Conservation (phyloP, 2,888 invertebrate species). For the Cataglyphis livida region DNA sequence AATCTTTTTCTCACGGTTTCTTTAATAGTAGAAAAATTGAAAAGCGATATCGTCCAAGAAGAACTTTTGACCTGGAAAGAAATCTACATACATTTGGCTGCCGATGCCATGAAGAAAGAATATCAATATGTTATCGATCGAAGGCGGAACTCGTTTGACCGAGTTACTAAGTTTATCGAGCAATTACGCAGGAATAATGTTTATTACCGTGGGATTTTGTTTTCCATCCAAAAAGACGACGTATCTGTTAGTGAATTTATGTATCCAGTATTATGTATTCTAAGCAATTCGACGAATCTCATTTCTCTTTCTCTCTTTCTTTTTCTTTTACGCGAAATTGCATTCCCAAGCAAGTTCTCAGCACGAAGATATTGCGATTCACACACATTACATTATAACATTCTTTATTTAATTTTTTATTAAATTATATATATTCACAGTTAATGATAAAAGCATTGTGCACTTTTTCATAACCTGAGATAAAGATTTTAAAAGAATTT, state of each 20-base stretch:
- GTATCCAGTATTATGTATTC: neutral
- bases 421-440: neutral
- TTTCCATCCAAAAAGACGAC: conserved; percentile 30
- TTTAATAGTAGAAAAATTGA: neutral
- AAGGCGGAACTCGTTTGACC: conserved; percentile 51
- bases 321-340: neutral
- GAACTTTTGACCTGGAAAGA: conserved; percentile 23
- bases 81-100: neutral
- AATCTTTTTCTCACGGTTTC: neutral
- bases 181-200: conserved; percentile 46
- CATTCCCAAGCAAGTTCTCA: conserved; percentile 2
- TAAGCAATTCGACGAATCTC: neutral
- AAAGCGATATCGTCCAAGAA: neutral
- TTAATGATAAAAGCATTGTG: neutral
- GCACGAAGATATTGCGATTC: neutral
- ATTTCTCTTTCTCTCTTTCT: neutral
- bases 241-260: neutral
- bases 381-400: neutral
- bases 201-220: conserved; percentile 41
- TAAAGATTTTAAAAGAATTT: neutral
- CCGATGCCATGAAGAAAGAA: neutral
- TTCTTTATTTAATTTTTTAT: neutral
- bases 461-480: neutral
- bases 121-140: conserved; percentile 19
- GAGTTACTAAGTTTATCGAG: conserved; percentile 40